Conservation (phyloP, 2,797 vertebrate genomes). For the Acipenser ruthenus region DNA sequence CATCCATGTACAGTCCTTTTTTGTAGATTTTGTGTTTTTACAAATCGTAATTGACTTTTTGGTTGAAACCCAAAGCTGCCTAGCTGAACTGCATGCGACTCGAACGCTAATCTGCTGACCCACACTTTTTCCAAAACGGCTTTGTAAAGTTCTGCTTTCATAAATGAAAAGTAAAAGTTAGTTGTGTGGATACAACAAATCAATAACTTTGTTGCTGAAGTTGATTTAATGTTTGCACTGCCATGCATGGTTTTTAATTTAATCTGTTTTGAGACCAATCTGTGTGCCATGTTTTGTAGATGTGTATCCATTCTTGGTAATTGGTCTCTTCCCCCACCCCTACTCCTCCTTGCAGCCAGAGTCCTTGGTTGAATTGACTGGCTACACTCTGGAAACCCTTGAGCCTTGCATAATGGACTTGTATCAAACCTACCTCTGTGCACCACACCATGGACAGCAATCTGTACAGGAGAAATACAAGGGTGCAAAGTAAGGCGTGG, state of each 20-base stretch:
- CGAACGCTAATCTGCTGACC: no score
- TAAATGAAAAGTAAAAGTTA: background rate
- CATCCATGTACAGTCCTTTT: no score
- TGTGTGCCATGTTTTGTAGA: background rate
- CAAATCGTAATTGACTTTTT: no score
- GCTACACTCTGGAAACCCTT: constrained; percentile 76
- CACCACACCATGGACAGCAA: constrained; percentile 84
- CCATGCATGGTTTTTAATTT: background rate
- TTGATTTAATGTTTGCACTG: background rate
- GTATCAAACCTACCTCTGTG: constrained; percentile 73
- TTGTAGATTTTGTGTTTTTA: no score
- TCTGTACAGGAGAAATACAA: constrained; percentile 94
- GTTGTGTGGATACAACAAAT: constrained; percentile 11
- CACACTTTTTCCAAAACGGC: background rate
- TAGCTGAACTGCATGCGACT: no score
- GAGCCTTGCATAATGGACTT: constrained; percentile 83
- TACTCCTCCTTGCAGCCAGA: constrained; percentile 54
- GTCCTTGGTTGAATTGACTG: constrained; percentile 62
- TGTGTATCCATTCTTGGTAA: background rate
- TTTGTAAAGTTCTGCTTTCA: background rate
- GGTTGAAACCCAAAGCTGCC: no score
- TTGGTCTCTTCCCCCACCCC: no score
- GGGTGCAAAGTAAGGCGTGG: constrained; percentile 69
- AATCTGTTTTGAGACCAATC: background rate
- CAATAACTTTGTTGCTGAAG: background rate